These are phyloP conservation scores for Cnemophilus loriae DNA, from an alignment of 2,113 vertebrate species.

Conservation along the genomic window DNA sequence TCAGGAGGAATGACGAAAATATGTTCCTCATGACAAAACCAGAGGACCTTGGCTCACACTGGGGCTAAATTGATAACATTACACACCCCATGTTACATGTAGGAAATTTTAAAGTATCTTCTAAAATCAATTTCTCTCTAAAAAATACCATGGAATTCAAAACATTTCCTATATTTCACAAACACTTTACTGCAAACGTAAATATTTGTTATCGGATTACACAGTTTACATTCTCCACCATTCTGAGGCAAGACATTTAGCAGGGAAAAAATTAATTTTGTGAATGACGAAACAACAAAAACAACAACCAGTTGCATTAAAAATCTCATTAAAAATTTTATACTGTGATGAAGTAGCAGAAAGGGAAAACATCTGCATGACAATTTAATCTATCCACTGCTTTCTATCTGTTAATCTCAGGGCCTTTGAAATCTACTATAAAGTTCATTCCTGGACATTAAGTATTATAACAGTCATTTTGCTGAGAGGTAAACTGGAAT, in stretches of 20 bases:
- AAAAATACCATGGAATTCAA: conserved; percentile 41
- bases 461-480: background rate
- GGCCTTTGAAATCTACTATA: background rate
- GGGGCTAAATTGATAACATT: conserved; percentile 18
- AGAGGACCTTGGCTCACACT: background rate
- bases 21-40: background rate
- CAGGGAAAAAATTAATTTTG: background rate
- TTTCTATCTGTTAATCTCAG: background rate
- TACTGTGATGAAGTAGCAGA: background rate
- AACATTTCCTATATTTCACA: conserved; percentile 32
- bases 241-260: background rate
- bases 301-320: conserved; percentile 35
- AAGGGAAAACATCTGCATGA: conserved; percentile 32
- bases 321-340: conserved; percentile 25
- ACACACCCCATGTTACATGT: background rate
- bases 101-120: conserved; percentile 57
- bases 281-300: background rate
- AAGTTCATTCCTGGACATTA: background rate
- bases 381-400: background rate
- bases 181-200: conserved; percentile 51
- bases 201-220: conserved; percentile 39
- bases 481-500: background rate
- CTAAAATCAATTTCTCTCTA: conserved; percentile 60
- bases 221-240: background rate
- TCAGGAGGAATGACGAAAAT: background rate